These are phyloP conservation scores for Acanthiza pusilla DNA, from an alignment of 2,797 vertebrate species.

Conservation along the genomic window DNA sequence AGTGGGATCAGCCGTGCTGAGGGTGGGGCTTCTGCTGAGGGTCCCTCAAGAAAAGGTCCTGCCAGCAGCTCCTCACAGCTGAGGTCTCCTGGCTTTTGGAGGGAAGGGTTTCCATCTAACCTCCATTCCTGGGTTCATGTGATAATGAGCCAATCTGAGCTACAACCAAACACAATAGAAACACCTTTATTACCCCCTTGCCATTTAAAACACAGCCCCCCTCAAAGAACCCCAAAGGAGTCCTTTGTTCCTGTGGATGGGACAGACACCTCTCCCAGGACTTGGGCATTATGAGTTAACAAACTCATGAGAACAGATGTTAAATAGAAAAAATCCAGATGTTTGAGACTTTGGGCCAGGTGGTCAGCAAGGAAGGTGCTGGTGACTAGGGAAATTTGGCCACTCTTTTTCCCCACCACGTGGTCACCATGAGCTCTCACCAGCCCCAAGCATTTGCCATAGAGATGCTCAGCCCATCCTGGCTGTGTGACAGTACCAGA, in stretches of 20 bases:
- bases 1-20: rapidly evolving
- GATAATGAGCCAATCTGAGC: rapidly evolving
- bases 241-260: background rate
- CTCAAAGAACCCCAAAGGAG: background rate
- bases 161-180: background rate
- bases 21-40: background rate
- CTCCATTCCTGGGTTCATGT: background rate
- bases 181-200: background rate
- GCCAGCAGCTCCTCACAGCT: rapidly evolving
- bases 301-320: rapidly evolving
- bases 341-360: background rate
- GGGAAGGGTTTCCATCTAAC: background rate
- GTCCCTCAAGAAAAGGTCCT: background rate
- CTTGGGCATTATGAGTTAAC: background rate
- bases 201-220: background rate
- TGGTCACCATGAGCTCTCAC: rapidly evolving
- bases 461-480: rapidly evolving
- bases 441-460: rapidly evolving
- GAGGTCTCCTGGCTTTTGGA: background rate
- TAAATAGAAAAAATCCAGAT: background rate
- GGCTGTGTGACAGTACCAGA: rapidly evolving
- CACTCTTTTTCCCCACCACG: rapidly evolving
- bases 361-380: background rate
- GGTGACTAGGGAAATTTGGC: rapidly evolving
- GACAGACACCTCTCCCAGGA: background rate